Conservation (phyloP, 2,888 invertebrate species). For the Cantharis rufa region DNA sequence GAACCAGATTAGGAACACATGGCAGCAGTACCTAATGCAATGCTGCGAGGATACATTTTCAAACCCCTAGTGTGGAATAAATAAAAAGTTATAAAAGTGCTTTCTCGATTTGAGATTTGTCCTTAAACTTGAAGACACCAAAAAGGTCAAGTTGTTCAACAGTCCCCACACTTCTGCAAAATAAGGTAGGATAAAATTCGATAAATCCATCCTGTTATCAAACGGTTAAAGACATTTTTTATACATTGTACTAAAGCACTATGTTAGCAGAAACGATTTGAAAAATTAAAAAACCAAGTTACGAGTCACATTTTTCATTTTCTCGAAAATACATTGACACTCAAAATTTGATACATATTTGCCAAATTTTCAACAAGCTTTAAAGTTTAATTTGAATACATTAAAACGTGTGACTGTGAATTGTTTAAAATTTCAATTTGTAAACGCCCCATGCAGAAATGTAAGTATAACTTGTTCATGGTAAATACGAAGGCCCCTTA, state of each 20-base stretch:
- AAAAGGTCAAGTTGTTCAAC: not conserved
- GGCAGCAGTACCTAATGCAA: not conserved
- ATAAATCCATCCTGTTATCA: not conserved
- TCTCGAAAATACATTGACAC: not conserved
- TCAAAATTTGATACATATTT: not conserved
- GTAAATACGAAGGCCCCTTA: slow-evolving; percentile 35
- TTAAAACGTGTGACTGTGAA: slow-evolving; percentile 15
- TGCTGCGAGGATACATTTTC: not conserved
- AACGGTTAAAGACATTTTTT: too few relatives aligned
- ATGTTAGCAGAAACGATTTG: not conserved
- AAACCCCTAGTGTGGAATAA: not conserved
- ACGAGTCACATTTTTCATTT: not conserved
- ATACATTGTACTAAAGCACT: too few relatives aligned
- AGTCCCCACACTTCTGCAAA: not conserved
- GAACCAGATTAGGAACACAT: not conserved
- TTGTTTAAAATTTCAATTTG: slow-evolving; percentile 25
- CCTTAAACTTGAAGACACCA: not conserved
- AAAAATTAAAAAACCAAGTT: not conserved
- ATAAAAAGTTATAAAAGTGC: not conserved
- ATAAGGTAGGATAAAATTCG: not conserved
- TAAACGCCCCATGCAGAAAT: slow-evolving; percentile 27
- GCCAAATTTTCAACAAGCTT: not conserved
- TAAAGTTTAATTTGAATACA: slow-evolving; percentile 24
- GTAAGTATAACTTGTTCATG: slow-evolving; percentile 33
- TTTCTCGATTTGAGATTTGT: not conserved